A percentile compares a stretch with the other conserved stretches of the same genome.
phyloP scores from a whole-genome alignment of 1,140 invertebrate genomes.

The Zelostemma sp. region DNA sequence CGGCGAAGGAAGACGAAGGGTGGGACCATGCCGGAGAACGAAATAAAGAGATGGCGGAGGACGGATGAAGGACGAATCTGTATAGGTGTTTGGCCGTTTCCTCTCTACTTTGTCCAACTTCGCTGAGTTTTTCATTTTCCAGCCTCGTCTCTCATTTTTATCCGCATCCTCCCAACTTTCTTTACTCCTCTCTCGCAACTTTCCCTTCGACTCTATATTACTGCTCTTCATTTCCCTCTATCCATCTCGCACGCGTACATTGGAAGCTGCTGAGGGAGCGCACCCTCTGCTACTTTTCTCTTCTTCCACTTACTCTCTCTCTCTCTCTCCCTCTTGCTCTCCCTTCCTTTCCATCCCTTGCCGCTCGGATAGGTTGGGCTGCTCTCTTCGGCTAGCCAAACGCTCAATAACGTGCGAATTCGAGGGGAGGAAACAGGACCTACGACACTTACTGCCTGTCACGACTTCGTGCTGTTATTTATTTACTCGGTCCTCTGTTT shows the following conservation, averaged over 20 bases:
- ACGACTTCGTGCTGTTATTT: no score
- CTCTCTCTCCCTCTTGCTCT: constrained; percentile 20
- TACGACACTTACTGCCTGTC: constrained; percentile 37
- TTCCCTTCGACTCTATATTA: background rate
- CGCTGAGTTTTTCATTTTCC: constrained; percentile 60
- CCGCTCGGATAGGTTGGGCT: constrained; percentile 62
- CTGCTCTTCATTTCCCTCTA: background rate
- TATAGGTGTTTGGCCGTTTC: constrained; percentile 57
- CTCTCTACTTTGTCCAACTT: constrained; percentile 15
- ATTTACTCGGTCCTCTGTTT: no score
- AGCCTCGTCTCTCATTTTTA: constrained; percentile 26
- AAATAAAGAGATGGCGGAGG: constrained; percentile 7
- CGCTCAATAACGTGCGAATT: constrained; percentile 72
- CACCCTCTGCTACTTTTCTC: constrained; percentile 13
- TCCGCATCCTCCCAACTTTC: constrained; percentile 17
- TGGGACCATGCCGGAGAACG: background rate
- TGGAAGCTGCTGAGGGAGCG: constrained; percentile 8
- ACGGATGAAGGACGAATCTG: constrained; percentile 7
- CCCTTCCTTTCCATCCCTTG: constrained; percentile 6
- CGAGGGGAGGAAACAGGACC: constrained; percentile 64
- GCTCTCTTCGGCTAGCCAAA: constrained; percentile 65
- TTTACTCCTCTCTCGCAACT: constrained; percentile 17
- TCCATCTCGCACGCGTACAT: constrained; percentile 23
- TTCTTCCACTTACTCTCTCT: constrained; percentile 24
- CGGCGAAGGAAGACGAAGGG: background rate